Evolutionary conservation across 2,113 vertebrate genomes (phyloP).

Genomic region (Crotalus helleri): DNA sequence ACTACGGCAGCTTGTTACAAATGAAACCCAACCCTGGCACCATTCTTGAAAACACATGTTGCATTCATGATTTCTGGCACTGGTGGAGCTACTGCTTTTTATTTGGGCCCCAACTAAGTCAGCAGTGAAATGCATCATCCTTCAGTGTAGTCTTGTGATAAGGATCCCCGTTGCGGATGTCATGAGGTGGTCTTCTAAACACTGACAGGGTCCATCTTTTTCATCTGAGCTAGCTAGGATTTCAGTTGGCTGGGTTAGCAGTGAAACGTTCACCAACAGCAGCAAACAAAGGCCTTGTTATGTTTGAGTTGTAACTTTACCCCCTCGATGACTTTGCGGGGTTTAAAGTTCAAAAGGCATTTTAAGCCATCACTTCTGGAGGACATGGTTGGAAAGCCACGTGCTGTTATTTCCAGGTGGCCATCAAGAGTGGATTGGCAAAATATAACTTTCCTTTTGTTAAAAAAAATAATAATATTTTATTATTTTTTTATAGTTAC

Average conservation of each 20-base stretch:
- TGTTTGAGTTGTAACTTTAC: neutral
- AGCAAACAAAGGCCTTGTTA: neutral
- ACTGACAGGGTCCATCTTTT: neutral
- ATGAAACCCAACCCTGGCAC: neutral
- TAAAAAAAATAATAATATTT: no score
- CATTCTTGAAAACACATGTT: neutral
- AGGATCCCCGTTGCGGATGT: neutral
- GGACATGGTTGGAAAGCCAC: neutral
- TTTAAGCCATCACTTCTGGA: neutral
- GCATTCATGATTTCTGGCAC: neutral
- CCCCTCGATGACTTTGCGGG: neutral
- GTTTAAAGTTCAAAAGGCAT: neutral
- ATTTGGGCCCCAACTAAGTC: neutral
- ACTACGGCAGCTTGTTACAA: neutral
- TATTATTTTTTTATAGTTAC: no score
- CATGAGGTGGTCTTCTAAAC: neutral
- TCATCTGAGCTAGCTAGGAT: neutral
- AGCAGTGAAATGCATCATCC: neutral
- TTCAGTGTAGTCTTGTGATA: neutral
- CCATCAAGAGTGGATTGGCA: neutral
- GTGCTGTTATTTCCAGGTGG: constrained; percentile 20
- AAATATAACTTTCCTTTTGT: neutral
- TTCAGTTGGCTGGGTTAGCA: neutral
- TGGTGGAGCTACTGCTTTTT: neutral
- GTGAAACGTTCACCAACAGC: neutral